Base-by-base conservation (phyloP, 1,140 invertebrate genomes). In the Drosophila cardini region DNA sequence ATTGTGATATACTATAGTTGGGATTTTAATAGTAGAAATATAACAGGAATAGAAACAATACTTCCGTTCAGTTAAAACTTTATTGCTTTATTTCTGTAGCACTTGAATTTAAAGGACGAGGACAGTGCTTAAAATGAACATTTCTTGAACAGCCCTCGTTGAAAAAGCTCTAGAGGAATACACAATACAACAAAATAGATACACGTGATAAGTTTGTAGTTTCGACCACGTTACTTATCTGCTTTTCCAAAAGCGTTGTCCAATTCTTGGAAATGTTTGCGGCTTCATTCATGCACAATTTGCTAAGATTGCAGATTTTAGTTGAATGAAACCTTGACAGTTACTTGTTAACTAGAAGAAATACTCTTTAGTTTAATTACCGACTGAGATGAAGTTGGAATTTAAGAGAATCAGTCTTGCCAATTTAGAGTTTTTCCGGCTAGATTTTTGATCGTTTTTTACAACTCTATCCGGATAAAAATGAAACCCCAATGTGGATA, bases 261-360 rank as follows among this genome's bases (percentile, higher is more conserved):
- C 2, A 52, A 3, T 55, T 36, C 15, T 11, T 2, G 32, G 32
- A 18, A 40, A 21, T 18, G 7, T 6, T 40, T 26, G 1, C 4
- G 34, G 26, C 16, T 32, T 46, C 42, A 30, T 46, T 60, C 42
- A 32, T 45, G 38, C 6, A 26, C 4, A 26, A 60, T 11, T n/a
- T 45, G 42, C 40, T 46, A 15, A 60, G 11, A 21, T 8, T 13
- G 52, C 34, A 55, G 4, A 21, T 55, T 26, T 26, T 3, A 26
- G 4, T 55, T 36, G 4, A 18, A 38, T 16, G 34, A 40, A 18
- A 55, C 34, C 55, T 57, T 57, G 55, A n/a, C n/a, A 13, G n/a
- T 5, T 40, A n/a, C 0, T 40, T 40, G 0, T n/a, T 4, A 38
- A 4, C 11, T 40, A 13, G 4, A 13, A 13, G 10, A 13, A 4